phyloP scores from a whole-genome alignment of 2,888 invertebrate genomes.

The Meiosimyza decipiens region DNA sequence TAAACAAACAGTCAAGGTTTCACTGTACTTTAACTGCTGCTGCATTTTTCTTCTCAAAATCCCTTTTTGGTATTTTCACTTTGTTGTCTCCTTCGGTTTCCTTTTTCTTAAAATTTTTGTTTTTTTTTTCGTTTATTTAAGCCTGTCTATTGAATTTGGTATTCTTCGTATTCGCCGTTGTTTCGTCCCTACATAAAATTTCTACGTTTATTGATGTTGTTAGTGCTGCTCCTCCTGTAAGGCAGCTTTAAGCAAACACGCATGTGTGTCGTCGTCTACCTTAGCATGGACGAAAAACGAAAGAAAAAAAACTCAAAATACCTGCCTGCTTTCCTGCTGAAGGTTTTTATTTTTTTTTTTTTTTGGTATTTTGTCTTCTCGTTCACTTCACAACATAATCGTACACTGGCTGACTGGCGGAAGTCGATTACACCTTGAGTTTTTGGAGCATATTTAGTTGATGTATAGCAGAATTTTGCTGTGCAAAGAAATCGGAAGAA shows the following conservation, averaged over 20 bases:
- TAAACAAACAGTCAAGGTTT: too few species aligned
- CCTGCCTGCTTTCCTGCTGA: conserved; percentile 45
- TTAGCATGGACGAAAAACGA: conserved; percentile 42
- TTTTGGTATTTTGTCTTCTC: conserved; percentile 27
- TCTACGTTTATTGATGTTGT: conserved; percentile 30
- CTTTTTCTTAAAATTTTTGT: conserved; percentile 6
- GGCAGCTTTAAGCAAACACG: neutral
- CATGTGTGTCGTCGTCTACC: conserved; percentile 14
- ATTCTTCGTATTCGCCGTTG: conserved; percentile 23
- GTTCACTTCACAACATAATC: neutral
- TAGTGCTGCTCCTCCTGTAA: neutral
- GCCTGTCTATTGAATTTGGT: conserved; percentile 21
- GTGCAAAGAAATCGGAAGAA: conserved; percentile 29
- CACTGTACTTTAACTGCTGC: neutral
- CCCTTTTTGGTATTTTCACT: conserved; percentile 31
- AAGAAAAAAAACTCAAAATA: conserved; percentile 57
- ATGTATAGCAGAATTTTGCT: neutral
- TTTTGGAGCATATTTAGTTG: conserved; percentile 39
- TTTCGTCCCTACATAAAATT: neutral
- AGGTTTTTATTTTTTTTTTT: conserved; percentile 37
- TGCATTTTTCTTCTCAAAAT: conserved; percentile 26
- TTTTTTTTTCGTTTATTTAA: neutral
- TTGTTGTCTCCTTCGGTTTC: conserved; percentile 28
- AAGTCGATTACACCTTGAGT: conserved; percentile 54
- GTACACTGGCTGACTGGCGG: conserved; percentile 43